Evolutionary conservation across 2,888 invertebrate species (phyloP).

Genomic region (Scaptomyza reducta): DNA sequence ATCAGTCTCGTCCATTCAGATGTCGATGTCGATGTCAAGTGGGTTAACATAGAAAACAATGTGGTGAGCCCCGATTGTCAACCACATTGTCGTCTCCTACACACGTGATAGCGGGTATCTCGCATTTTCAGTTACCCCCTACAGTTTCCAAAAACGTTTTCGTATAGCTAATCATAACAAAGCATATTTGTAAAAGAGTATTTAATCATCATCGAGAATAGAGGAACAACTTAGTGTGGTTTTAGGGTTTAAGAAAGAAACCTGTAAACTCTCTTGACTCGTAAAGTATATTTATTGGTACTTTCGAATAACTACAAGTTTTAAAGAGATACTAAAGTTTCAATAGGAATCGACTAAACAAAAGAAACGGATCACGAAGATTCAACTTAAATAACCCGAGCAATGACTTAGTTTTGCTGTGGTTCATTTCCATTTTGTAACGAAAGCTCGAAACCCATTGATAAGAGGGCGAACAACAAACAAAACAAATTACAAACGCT

Average conservation of each 20-base stretch:
- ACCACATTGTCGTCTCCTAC: not conserved
- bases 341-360: too few relatives aligned
- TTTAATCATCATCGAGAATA: not conserved
- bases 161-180: conserved; percentile 3
- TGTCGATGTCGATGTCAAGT: not conserved
- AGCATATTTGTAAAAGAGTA: not conserved
- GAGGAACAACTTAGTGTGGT: too few relatives aligned
- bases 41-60: not conserved
- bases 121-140: not conserved
- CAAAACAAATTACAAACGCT: not conserved
- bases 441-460: conserved; percentile 1
- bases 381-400: not conserved
- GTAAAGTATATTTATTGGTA: too few relatives aligned
- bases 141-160: conserved; percentile 1
- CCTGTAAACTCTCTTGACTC: too few relatives aligned
- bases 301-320: too few relatives aligned
- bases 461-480: conserved; percentile 20
- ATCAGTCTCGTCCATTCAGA: conserved; percentile 18
- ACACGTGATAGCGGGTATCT: not conserved
- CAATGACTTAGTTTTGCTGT: not conserved
- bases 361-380: not conserved
- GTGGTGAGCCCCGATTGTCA: not conserved
- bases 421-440: conserved; percentile 5
- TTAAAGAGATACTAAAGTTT: not conserved
- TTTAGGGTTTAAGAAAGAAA: too few relatives aligned